These are phyloP conservation scores for Orestias chungarensis DNA, from an alignment of 2,797 vertebrate species.

Conservation along the genomic window DNA sequence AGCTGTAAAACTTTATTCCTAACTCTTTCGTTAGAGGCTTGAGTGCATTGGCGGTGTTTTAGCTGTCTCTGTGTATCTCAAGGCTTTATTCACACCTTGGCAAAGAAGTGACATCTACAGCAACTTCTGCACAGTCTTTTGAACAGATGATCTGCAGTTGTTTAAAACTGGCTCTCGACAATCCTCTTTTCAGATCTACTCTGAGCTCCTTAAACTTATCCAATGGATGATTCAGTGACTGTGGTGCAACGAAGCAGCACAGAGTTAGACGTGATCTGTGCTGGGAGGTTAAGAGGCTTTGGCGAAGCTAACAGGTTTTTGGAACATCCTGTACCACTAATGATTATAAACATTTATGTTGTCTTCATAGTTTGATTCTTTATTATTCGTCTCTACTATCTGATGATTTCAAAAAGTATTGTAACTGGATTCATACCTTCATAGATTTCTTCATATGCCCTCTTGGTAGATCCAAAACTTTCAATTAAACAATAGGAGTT, in stretches of 20 bases:
- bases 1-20: too few species aligned
- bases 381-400: neutral
- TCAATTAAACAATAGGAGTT: neutral
- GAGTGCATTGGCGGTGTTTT: too few species aligned
- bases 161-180: neutral
- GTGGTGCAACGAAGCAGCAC: neutral
- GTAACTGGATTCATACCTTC: neutral
- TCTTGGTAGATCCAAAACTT: neutral
- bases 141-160: neutral
- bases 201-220: conserved; percentile 1
- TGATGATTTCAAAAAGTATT: neutral
- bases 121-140: neutral
- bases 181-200: conserved; percentile 2
- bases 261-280: neutral
- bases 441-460: neutral
- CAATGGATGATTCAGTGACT: neutral
- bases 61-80: too few species aligned
- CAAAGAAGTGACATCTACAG: neutral
- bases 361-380: neutral
- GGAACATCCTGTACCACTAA: neutral
- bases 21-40: too few species aligned
- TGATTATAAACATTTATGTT: neutral
- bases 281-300: conserved; percentile 8
- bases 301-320: neutral
- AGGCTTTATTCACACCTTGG: neutral